Percentiles rank a stretch among this genome's conserved stretches.
phyloP scores from a whole-genome alignment of 2,113 vertebrate species.

The Sinosuthora webbiana region DNA sequence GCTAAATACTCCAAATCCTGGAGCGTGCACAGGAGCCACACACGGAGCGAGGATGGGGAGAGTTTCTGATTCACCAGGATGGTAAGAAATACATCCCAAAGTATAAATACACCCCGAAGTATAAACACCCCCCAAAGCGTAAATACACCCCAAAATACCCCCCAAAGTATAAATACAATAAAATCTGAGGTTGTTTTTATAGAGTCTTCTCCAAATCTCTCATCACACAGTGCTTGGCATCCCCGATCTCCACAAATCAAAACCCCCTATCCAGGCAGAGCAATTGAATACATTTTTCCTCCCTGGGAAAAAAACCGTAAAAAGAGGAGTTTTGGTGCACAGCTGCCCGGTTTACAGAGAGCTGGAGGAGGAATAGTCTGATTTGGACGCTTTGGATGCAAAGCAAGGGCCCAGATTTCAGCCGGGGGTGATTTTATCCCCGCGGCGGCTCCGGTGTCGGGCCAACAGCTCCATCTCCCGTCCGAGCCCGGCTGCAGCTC shows the following conservation, averaged over 20 bases:
- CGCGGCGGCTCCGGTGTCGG: fast-evolving
- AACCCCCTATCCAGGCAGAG: fast-evolving
- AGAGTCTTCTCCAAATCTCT: fast-evolving
- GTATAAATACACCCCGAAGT: background rate
- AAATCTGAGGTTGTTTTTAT: fast-evolving
- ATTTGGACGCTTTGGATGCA: fast-evolving
- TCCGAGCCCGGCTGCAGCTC: background rate
- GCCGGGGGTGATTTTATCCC: background rate
- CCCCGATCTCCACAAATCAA: background rate
- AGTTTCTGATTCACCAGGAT: background rate
- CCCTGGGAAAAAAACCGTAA: background rate
- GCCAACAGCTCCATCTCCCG: constrained; percentile 30
- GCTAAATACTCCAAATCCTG: background rate
- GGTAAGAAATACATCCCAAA: background rate
- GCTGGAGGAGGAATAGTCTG: fast-evolving
- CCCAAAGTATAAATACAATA: background rate
- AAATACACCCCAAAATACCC: background rate
- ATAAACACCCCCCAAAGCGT: no score
- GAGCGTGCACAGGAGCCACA: fast-evolving
- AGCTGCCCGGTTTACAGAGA: background rate
- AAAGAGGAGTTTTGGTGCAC: background rate
- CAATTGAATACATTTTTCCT: fast-evolving
- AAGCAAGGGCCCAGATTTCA: fast-evolving
- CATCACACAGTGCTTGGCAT: fast-evolving
- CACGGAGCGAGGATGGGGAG: fast-evolving